Base-by-base conservation (phyloP, 2,797 vertebrate genomes). In the Microchirus variegatus region DNA sequence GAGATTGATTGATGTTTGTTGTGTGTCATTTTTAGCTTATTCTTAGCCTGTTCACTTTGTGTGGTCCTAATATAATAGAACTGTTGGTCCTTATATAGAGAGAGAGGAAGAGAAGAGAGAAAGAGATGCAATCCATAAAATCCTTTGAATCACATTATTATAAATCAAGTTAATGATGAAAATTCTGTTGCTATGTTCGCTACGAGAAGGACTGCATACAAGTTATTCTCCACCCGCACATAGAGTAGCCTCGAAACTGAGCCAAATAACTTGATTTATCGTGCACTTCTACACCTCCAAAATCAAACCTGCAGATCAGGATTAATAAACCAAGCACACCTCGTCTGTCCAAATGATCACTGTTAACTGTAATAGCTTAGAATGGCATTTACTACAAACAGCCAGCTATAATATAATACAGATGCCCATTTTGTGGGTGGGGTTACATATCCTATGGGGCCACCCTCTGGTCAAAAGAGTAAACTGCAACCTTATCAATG, bases 401-500 rank as follows among this genome's bases (percentile, higher is more conserved):
- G 4, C 14, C 40, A 65, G 40, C 37, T 61, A 49, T 70, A 10
- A 52, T n/a, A 56, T 37, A 40, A 36, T 46, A 15, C 42, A 44
- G 59, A 15, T 8, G 15, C 40, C 31, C 10, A 13, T 31, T 19
- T 46, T 64, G 14, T 44, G 42, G 51, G 63, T 41, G 51, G 57
- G 41, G 50, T 49, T 45, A 51, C 16, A 50, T 11, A 47, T 56
- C 12, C 41, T 63, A 47, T 71, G 44, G 57, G 50, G 83, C 78
- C 85, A 77, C 73, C 85, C 42, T 73, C 63, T 87, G 86, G 86
- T 59, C 31, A 74, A 53, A 79, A 63, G 37, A 67, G n/a, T 72
- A 18, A 69, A 83, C 58, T 82, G 65, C 80, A 83, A 35, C 31
- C 63, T 15, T 5, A 37, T 54, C 10, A 53, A 55, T 47, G 15